These are phyloP conservation scores for Chymomyza procnemis DNA, from an alignment of 2,888 invertebrate genomes.

Conservation along the genomic window DNA sequence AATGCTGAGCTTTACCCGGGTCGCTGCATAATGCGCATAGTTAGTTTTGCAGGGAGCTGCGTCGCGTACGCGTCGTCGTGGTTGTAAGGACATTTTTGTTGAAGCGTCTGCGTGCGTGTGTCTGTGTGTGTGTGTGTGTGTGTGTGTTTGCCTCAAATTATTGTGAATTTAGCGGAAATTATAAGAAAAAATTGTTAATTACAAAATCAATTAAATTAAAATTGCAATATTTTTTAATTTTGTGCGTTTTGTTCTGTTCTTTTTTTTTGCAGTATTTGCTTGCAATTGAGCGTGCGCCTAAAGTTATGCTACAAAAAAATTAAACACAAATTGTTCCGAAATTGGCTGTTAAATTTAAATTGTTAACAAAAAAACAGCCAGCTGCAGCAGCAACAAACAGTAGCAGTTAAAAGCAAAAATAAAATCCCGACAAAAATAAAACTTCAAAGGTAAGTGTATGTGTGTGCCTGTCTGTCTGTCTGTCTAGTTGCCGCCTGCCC, in stretches of 20 bases:
- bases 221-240: not conserved
- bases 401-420: not conserved
- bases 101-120: not conserved
- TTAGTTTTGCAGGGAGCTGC: conserved; percentile 69
- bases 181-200: not conserved
- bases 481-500: too few species aligned
- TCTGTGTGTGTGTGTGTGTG: not conserved
- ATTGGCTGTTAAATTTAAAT: not conserved
- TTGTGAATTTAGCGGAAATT: not conserved
- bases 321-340: conserved; percentile 33
- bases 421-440: conserved; percentile 27
- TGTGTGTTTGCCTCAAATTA: not conserved
- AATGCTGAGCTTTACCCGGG: conserved; percentile 47
- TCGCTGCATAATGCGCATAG: conserved; percentile 71
- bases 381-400: conserved; percentile 4
- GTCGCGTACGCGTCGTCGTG: conserved; percentile 59
- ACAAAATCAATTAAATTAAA: not conserved
- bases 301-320: conserved; percentile 56
- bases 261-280: conserved; percentile 55
- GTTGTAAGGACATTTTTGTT: conserved; percentile 25
- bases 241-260: conserved; percentile 7
- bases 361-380: conserved; percentile 7
- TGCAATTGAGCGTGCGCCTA: conserved; percentile 46
- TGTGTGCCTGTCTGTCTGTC: conserved; percentile 24
- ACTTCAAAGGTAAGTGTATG: conserved; percentile 53